Percentiles rank a stretch among this genome's conserved stretches.
phyloP scores from a whole-genome alignment of 2,888 invertebrate genomes.

The Hoplodrina blanda region DNA sequence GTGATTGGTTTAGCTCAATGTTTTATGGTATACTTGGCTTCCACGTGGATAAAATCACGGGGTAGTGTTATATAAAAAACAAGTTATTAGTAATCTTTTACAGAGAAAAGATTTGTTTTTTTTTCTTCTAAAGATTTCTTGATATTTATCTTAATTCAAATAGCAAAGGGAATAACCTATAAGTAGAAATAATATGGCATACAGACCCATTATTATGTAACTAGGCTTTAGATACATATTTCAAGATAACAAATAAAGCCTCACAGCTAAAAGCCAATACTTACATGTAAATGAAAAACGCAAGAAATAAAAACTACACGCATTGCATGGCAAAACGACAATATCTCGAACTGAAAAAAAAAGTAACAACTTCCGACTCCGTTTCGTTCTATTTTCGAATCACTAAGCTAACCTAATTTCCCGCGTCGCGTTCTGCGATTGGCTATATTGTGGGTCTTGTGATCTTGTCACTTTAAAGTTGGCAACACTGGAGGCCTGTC shows the following conservation, averaged over 20 bases:
- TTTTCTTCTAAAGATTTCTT: too few species aligned
- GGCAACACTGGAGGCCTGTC: slow-evolving; percentile 1
- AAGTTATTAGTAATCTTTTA: too few species aligned
- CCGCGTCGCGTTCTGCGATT: slow-evolving; percentile 37
- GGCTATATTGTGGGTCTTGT: slow-evolving; percentile 29
- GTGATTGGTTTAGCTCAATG: too few species aligned
- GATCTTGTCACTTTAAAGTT: slow-evolving; percentile 21
- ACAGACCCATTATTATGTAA: slow-evolving; percentile 23
- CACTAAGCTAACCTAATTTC: slow-evolving; percentile 50
- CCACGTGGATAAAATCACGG: too few species aligned
- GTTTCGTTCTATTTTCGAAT: slow-evolving; percentile 55
- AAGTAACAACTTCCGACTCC: slow-evolving; percentile 39
- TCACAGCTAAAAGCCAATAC: slow-evolving; percentile 16
- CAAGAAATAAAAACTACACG: slow-evolving; percentile 18
- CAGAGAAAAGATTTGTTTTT: too few species aligned
- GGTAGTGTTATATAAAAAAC: too few species aligned
- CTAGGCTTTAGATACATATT: slow-evolving; percentile 47
- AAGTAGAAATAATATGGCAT: neutral
- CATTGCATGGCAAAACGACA: slow-evolving; percentile 19
- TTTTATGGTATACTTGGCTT: too few species aligned
- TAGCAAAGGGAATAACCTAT: slow-evolving; percentile 5
- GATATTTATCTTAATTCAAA: too few species aligned
- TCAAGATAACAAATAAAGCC: slow-evolving; percentile 42
- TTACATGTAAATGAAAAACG: slow-evolving; percentile 24
- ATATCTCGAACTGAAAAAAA: slow-evolving; percentile 32